A percentile compares a stretch with the other conserved stretches of the same genome.
phyloP scores from a whole-genome alignment of 30 jellyfish, hydroid and myxozoan species.

The Rhopilema esculentum region DNA sequence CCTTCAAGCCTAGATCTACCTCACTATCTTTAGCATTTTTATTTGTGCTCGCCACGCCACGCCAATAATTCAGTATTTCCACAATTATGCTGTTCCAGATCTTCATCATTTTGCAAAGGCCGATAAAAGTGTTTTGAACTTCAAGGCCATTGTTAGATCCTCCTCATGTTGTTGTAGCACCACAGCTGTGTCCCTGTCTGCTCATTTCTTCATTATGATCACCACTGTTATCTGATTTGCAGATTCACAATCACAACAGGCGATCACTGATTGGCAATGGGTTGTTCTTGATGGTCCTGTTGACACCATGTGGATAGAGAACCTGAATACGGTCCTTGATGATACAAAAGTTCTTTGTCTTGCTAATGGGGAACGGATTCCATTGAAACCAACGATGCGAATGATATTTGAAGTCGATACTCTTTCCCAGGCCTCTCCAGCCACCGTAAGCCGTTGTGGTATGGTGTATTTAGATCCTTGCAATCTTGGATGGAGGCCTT shows the following conservation, averaged over 20 bases:
- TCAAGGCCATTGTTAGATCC: no score
- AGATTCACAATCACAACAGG: constrained; percentile 6
- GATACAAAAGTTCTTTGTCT: constrained; percentile 90
- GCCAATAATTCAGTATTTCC: no score
- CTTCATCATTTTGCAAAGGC: no score
- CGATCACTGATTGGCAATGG: constrained; percentile 78
- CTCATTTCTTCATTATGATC: neutral
- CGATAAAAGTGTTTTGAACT: no score
- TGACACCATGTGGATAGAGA: constrained; percentile 92
- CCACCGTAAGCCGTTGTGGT: constrained; percentile 96
- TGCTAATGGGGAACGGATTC: constrained; percentile 88
- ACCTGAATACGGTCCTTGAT: constrained; percentile 87
- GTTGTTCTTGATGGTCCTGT: constrained; percentile 93
- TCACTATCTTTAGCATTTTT: no score
- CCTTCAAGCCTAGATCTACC: no score
- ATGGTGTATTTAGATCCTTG: constrained; percentile 83
- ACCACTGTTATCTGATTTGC: constrained; percentile 10
- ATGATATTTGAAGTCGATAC: constrained; percentile 88
- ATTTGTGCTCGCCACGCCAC: no score
- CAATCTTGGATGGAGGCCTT: constrained; percentile 90
- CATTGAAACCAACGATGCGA: constrained; percentile 73
- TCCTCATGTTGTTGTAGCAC: no score
- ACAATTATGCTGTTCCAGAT: no score
- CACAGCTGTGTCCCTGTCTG: no score
- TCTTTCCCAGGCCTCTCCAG: constrained; percentile 92